Evolutionary conservation across 2,888 invertebrate genomes (phyloP).

Genomic region (Ariolimax columbianus): DNA sequence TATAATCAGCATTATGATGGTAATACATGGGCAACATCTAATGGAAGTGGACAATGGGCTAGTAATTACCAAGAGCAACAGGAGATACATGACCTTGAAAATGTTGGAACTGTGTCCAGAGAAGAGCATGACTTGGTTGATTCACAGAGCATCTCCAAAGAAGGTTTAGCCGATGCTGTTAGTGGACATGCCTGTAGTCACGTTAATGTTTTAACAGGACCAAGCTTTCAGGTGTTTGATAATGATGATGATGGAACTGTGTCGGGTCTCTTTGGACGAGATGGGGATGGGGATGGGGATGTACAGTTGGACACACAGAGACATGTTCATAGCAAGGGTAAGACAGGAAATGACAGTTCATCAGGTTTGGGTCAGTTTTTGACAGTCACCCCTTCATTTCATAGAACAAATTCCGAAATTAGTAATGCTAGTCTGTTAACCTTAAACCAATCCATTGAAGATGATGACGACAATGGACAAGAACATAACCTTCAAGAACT

Average conservation of each 20-base stretch:
- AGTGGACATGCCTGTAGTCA: neutral
- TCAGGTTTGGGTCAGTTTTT: slow-evolving; percentile 26
- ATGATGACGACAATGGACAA: slow-evolving; percentile 48
- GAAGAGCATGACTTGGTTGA: neutral
- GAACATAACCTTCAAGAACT: slow-evolving; percentile 42
- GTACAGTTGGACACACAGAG: slow-evolving; percentile 15
- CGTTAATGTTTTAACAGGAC: neutral
- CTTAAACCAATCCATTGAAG: slow-evolving; percentile 51
- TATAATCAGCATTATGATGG: slow-evolving; percentile 38
- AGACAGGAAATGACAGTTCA: neutral
- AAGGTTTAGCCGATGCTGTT: neutral
- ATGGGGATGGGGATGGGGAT: slow-evolving; percentile 53
- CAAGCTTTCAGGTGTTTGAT: slow-evolving; percentile 28
- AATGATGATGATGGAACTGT: slow-evolving; percentile 56
- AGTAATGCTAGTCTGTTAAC: slow-evolving; percentile 59
- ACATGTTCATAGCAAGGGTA: neutral
- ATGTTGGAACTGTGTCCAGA: neutral
- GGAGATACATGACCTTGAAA: neutral
- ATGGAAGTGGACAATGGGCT: neutral
- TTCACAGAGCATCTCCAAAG: neutral
- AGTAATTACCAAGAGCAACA: neutral
- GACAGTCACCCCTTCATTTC: slow-evolving; percentile 15
- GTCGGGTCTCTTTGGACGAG: slow-evolving; percentile 57
- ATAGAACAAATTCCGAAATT: slow-evolving; percentile 57
- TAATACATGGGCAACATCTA: slow-evolving; percentile 2